Conservation (phyloP, 1,140 invertebrate species). For the Nasonia vitripennis region DNA sequence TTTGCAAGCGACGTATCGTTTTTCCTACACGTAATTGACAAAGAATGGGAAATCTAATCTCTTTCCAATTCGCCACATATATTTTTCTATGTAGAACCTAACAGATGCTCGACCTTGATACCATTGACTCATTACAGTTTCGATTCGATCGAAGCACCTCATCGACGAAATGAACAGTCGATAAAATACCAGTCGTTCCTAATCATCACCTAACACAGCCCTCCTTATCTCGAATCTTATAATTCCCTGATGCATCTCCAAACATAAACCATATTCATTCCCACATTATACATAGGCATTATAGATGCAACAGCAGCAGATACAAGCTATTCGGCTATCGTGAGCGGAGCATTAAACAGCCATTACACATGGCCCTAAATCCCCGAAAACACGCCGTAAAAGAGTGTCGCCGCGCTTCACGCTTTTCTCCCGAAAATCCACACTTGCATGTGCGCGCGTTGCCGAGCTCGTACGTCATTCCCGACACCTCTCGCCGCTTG, state of each 20-base stretch:
- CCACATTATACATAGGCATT: neutral
- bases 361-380: slow-evolving; percentile 72
- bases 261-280: slow-evolving; percentile 10
- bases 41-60: too few relatives aligned
- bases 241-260: neutral
- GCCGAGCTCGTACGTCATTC: slow-evolving; percentile 50
- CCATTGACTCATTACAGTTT: too few relatives aligned
- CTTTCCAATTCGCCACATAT: too few relatives aligned
- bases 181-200: too few relatives aligned
- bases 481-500: slow-evolving; percentile 46
- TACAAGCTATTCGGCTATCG: slow-evolving; percentile 64
- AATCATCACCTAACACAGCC: too few relatives aligned
- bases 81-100: too few relatives aligned
- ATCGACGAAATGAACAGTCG: too few relatives aligned
- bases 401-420: neutral
- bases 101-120: too few relatives aligned
- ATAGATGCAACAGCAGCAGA: slow-evolving; percentile 13
- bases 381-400: slow-evolving; percentile 68
- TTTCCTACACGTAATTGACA: too few relatives aligned
- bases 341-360: slow-evolving; percentile 70
- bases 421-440: neutral
- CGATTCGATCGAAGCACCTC: too few relatives aligned
- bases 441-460: neutral
- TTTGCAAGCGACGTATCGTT: too few relatives aligned
- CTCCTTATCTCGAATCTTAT: neutral